These are phyloP conservation scores for Phycodurus eques DNA, from an alignment of 2,113 vertebrate species.

Conservation along the genomic window DNA sequence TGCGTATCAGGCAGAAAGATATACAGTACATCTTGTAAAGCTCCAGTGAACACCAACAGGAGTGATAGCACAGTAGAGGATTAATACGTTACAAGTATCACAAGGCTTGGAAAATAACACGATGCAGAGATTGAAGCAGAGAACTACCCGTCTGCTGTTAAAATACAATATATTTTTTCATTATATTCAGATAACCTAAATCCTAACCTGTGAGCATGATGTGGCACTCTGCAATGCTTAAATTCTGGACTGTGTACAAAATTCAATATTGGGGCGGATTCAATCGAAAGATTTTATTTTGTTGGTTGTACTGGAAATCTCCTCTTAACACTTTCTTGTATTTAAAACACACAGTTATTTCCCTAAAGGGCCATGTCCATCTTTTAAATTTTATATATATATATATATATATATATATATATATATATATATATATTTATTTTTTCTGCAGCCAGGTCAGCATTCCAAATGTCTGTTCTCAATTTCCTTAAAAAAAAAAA, in stretches of 20 bases:
- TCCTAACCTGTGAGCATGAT: neutral
- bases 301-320: neutral
- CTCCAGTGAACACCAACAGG: constrained; percentile 22
- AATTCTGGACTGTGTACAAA: neutral
- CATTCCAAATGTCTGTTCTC: too few relatives aligned
- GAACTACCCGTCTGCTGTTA: neutral
- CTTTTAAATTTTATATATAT: too few relatives aligned
- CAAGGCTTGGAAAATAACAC: constrained; percentile 33
- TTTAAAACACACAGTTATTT: too few relatives aligned
- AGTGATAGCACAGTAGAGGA: constrained; percentile 23
- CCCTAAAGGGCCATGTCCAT: too few relatives aligned
- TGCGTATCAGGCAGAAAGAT: constrained; percentile 17
- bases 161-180: neutral
- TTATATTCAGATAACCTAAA: neutral
- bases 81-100: constrained; percentile 38
- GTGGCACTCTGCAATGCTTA: neutral
- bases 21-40: constrained; percentile 4
- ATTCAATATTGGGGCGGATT: neutral
- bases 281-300: neutral
- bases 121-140: constrained; percentile 9
- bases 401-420: too few relatives aligned
- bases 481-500: too few relatives aligned
- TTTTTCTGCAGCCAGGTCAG: too few relatives aligned
- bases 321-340: too few relatives aligned
- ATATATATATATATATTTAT: too few relatives aligned